Evolutionary conservation across 2,888 invertebrate species (phyloP), one percentile per base, ranked within the genome.

Genomic region (Hydroisotoma schaefferi): DNA sequence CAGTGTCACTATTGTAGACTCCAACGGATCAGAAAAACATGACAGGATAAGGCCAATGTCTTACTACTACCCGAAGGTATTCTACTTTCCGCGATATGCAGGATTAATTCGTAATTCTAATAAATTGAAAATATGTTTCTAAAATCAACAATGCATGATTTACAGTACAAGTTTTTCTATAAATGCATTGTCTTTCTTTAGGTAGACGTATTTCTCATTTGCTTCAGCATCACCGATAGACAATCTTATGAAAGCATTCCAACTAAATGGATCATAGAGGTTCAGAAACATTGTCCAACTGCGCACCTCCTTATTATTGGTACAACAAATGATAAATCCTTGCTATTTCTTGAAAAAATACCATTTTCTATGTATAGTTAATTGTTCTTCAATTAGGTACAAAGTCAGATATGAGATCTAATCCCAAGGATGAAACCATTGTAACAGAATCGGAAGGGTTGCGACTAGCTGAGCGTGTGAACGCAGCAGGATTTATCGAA

Each of bases 131-230:
- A 15, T 15, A 43, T 6, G 10, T 6, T 43, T 15, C 8, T 20
- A 8, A 43, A 15, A 43, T 10, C 6, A 18, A 43, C 18, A 15
- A 33, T 33, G 8, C 15, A 8, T 33, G n/a, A n/a, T n/a, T n/a
- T n/a, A n/a, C n/a, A n/a, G n/a, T n/a, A n/a, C n/a, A n/a, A n/a
- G n/a, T n/a, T n/a, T n/a, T n/a, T n/a, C n/a, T n/a, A n/a, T n/a
- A n/a, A n/a, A n/a, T n/a, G n/a, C 12, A 43, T 27, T 51, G n/a
- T 40, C 15, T 27, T 20, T 27, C 83, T 83, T 55, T 81, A 90
- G 91, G 90, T 90, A 33, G 86, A 90, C 75, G 90, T 88, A 73
- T 91, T 92, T 78, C 81, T 92, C 62, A 80, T 92, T 59, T 92
- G 91, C 78, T 92, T 88, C 79, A 87, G 90, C 25, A 85, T 92